A percentile compares a stretch with the other conserved stretches of the same genome.
Conservation (phyloP, 2,797 vertebrate species). For the Carduelis carduelis region DNA sequence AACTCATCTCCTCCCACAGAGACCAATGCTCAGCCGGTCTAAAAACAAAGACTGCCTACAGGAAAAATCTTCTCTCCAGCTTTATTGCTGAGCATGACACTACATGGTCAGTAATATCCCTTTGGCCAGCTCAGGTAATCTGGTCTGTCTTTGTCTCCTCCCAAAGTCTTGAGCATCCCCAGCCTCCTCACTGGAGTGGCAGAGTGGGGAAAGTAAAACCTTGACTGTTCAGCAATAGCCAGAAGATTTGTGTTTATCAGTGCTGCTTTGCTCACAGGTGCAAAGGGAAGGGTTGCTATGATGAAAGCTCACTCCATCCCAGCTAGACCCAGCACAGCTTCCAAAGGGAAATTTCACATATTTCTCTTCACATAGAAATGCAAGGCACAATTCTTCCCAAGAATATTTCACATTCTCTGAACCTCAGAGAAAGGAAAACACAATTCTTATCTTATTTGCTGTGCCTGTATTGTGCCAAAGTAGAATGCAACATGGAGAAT, state of each 20-base stretch:
- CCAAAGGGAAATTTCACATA: neutral
- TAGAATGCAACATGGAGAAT: no score
- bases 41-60: neutral
- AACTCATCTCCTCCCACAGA: neutral
- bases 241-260: neutral
- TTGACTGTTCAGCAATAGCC: neutral
- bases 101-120: neutral
- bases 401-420: no score
- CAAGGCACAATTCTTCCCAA: no score
- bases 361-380: no score
- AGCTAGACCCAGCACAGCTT: neutral
- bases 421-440: no score
- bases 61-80: rapidly evolving
- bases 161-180: neutral
- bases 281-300: neutral
- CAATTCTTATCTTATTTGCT: no score
- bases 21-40: neutral
- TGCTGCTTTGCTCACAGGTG: neutral
- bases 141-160: neutral
- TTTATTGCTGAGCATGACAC: neutral
- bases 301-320: neutral
- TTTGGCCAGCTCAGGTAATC: neutral
- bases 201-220: neutral
- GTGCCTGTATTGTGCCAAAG: no score
- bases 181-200: neutral